Percentiles rank a stretch among this genome's conserved stretches.
These are phyloP conservation scores for Chloroceryle inda DNA, from an alignment of 2,797 vertebrate species.

Conservation along the genomic window DNA sequence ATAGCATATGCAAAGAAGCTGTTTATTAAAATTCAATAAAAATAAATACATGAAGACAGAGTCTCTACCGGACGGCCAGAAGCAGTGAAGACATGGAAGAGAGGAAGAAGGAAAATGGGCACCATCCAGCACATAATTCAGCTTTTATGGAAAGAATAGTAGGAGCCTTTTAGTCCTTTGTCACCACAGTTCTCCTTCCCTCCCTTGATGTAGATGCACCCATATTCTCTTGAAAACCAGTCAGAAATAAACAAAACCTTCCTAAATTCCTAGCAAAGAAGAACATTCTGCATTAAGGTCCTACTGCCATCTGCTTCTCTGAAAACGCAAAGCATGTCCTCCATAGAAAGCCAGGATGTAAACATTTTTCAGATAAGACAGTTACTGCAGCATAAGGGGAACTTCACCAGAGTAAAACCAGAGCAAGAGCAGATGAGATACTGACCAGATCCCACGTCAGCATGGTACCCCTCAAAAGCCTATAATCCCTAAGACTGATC, in stretches of 20 bases:
- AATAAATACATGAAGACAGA: slow-evolving; percentile 9
- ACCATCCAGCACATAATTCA: neutral
- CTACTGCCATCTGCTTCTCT: slow-evolving; percentile 24
- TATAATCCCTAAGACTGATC: neutral
- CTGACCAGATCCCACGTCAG: neutral
- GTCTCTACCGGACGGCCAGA: neutral
- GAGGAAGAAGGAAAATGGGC: neutral
- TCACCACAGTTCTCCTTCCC: neutral
- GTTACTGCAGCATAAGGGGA: neutral
- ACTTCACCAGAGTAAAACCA: neutral
- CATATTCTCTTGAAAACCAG: neutral
- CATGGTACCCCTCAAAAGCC: neutral
- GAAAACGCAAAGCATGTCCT: neutral
- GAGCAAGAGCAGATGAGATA: neutral
- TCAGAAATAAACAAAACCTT: neutral
- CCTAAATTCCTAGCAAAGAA: neutral
- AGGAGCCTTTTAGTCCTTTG: neutral
- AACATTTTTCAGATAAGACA: neutral
- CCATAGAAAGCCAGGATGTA: neutral
- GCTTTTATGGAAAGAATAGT: neutral
- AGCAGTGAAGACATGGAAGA: neutral
- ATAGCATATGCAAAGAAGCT: neutral
- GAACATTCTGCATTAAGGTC: neutral
- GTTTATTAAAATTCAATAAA: neutral
- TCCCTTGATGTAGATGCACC: neutral